Evolutionary conservation across 1,140 invertebrate genomes (phyloP), one percentile per base, ranked within the genome.

Genomic region (Cherax destructor): DNA sequence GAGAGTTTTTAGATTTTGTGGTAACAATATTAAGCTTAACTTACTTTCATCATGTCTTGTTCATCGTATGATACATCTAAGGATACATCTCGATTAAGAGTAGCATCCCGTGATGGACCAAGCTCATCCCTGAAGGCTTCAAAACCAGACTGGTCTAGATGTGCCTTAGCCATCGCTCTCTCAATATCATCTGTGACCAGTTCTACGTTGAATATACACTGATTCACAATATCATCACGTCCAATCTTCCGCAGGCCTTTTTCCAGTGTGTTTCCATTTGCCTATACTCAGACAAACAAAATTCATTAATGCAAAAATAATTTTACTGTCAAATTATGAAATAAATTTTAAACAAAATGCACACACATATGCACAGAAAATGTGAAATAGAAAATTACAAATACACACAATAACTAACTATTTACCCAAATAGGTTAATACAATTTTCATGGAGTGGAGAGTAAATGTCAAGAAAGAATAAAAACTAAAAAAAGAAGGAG

Each of bases 161-260:
- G 94, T 13, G 92, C 96, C 94, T 97, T 97, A 7, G 97, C 97
- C 30, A 97, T 95, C 50, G 96, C 97, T 94, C 96, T 96, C 94
- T 98, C 97, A 80, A 97, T 96, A 93, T 97, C 97, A 94, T 98
- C 97, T 1, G 97, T 97, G 0, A 97, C 96, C 52, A 96, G 94
- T 94, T 97, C 97, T 21, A 98, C 96, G 93, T 98, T 97, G 93
- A 97, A 97, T 93, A 98, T 97, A 94, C 98, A 98, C 92, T 97
- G 97, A 86, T 96, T 96, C 92, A 99, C 97, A 76, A 99, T 98
- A 94, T 99, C 98, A 93, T 98, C 97, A 85, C 98, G 96, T 80
- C 97, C 97, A 86, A 99, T 99, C 93, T 97, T 97, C 93, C 97
- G 97, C 18, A 99, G 95, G 2, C 97, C 98, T 93, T 97, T 96